These are phyloP conservation scores for Ibycter americanus DNA, from an alignment of 2,797 vertebrate species.

Conservation along the genomic window DNA sequence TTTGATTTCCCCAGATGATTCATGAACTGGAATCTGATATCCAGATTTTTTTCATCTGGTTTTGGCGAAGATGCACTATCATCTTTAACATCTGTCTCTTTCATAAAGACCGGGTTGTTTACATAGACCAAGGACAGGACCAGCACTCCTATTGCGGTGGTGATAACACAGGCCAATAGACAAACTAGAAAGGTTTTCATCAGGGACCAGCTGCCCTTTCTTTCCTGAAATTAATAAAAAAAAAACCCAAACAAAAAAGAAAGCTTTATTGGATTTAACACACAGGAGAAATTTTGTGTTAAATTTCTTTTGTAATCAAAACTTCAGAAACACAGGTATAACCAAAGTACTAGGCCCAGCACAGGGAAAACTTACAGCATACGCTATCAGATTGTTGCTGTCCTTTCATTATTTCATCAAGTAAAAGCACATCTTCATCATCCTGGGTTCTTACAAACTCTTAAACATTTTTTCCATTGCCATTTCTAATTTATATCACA, in stretches of 20 bases:
- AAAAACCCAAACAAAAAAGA: neutral
- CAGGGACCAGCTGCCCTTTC: conserved; percentile 46
- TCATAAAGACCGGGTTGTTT: neutral
- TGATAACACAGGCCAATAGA: conserved; percentile 67
- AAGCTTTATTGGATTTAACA: neutral
- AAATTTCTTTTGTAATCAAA: neutral
- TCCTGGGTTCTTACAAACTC: neutral
- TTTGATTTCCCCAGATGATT: conserved; percentile 71
- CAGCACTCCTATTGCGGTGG: conserved; percentile 51
- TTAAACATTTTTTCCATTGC: neutral
- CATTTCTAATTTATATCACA: neutral
- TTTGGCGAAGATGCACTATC: neutral
- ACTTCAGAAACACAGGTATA: neutral
- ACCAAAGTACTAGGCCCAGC: neutral
- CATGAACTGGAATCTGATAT: conserved; percentile 70
- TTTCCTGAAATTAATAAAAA: conserved; percentile 28
- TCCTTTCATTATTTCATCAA: neutral
- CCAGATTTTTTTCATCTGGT: neutral
- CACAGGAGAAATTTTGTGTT: neutral
- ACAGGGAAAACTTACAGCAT: neutral
- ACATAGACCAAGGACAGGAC: conserved; percentile 53
- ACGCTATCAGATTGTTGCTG: neutral
- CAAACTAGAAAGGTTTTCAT: conserved; percentile 68
- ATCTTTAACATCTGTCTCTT: neutral
- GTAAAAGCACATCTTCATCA: too few species aligned